These are phyloP conservation scores for Apodemus speciosus DNA, from an alignment of 2,113 vertebrate species.

Conservation along the genomic window DNA sequence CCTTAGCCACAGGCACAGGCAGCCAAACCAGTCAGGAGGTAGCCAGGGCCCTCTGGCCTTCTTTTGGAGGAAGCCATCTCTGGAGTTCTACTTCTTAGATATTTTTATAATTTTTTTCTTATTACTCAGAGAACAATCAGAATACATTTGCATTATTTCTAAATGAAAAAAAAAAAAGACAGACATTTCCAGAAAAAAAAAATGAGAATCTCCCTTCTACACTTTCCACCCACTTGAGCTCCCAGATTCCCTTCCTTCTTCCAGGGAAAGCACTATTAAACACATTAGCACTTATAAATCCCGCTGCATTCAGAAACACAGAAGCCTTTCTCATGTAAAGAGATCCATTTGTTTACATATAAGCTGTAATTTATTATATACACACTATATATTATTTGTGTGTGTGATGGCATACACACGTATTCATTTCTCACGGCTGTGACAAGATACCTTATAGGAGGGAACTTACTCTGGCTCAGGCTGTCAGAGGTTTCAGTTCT, in stretches of 20 bases:
- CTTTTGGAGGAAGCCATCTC: not conserved
- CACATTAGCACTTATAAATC: not conserved
- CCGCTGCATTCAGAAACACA: not conserved
- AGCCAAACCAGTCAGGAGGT: accelerated
- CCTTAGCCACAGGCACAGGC: not conserved
- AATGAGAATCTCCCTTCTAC: not conserved
- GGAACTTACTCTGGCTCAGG: not conserved
- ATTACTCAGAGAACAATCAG: not conserved
- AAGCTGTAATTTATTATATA: not conserved
- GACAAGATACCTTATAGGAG: not conserved
- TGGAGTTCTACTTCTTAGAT: not conserved
- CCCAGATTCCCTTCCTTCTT: not conserved
- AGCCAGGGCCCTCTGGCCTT: not conserved
- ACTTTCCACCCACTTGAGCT: not conserved
- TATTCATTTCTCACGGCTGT: not conserved
- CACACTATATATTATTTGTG: not conserved
- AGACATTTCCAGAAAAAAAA: not conserved
- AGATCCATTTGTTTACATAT: not conserved
- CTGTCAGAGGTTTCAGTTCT: not conserved
- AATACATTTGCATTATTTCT: not conserved
- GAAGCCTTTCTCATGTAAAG: not conserved
- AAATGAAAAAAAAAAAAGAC: conserved; percentile 16
- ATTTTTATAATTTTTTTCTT: not conserved
- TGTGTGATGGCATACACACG: not conserved
- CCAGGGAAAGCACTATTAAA: not conserved